Base-by-base conservation (phyloP, 2,888 invertebrate genomes). In the Papilio demoleus region DNA sequence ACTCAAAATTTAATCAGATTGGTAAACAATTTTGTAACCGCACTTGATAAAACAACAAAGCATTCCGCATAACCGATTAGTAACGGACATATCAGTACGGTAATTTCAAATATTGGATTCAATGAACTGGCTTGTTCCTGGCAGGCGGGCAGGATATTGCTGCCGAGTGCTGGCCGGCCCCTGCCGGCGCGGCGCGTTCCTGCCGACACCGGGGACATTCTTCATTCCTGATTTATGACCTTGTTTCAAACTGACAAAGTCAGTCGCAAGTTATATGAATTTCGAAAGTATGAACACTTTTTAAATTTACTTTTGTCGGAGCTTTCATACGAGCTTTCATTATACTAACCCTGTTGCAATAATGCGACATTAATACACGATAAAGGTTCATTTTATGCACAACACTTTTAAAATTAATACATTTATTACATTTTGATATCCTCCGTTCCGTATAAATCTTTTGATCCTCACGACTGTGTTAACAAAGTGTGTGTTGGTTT, bases 111-210 rank as follows among this genome's bases (percentile, higher is more conserved):
- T 12, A 53, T 27, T 53, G 8, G 6, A 24, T 27, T 6, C 2
- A 53, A 27, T 53, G n/a, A 53, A 53, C 14, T 53, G 47, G 22
- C 64, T 27, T 68, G 61, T 61, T 47, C 65, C 53, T 63, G 24
- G 60, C 22, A 50, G 14, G 68, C 71, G 36, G 65, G 53, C 8
- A n/a, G 31, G n/a, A n/a, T 53, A 27, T 27, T 9, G 27, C 27
- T 27, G 27, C n/a, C 53, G 50, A 27, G 53, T 14, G 50, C 24
- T 6, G 27, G 27, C n/a, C n/a, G n/a, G n/a, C n/a, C n/a, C n/a
- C n/a, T n/a, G n/a, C n/a, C n/a, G n/a, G n/a, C n/a, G n/a, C n/a
- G 27, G 12, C 50, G 27, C 14, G 50, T 31, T n/a, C 8, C 31
- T 4, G 53, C 31, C 31, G 27, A 6, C 31, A 8, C n/a, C n/a